Evolutionary conservation across 2,113 vertebrate species (phyloP).

Genomic region (Loxodonta africana): DNA sequence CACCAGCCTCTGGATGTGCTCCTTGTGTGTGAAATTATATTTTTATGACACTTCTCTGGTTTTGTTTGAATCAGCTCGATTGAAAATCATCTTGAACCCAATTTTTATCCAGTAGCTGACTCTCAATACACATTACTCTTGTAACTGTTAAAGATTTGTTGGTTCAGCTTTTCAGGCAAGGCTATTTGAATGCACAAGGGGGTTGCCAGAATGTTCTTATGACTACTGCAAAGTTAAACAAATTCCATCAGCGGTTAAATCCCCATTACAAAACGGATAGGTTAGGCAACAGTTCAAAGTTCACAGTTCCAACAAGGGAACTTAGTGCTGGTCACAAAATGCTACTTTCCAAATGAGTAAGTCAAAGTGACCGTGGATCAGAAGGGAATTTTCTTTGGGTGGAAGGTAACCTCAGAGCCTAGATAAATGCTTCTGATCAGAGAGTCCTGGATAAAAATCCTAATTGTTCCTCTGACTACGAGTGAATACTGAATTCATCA

Average conservation of each 20-base stretch:
- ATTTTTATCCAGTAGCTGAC: conserved; percentile 77
- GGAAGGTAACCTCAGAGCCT: background rate
- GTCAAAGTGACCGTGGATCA: background rate
- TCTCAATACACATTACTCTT: conserved; percentile 75
- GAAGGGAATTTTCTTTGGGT: background rate
- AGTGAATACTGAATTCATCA: background rate
- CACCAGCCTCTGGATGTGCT: conserved; percentile 54
- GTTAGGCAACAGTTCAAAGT: conserved; percentile 44
- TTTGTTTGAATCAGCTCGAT: conserved; percentile 81
- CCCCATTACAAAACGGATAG: background rate
- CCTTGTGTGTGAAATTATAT: conserved; percentile 79
- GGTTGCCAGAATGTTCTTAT: background rate
- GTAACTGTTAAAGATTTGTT: conserved; percentile 76
- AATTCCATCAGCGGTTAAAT: background rate
- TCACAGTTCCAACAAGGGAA: background rate
- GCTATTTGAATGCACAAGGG: conserved; percentile 63
- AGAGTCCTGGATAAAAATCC: background rate
- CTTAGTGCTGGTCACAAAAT: background rate
- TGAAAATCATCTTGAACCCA: conserved; percentile 81
- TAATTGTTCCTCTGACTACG: background rate
- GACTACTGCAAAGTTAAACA: conserved; percentile 65
- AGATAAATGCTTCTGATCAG: background rate
- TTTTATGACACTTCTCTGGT: conserved; percentile 79
- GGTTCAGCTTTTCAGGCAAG: conserved; percentile 76
- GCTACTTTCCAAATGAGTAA: conserved; percentile 28